phyloP scores from a whole-genome alignment of 2,888 invertebrate species.

The Lamproptera curius region DNA sequence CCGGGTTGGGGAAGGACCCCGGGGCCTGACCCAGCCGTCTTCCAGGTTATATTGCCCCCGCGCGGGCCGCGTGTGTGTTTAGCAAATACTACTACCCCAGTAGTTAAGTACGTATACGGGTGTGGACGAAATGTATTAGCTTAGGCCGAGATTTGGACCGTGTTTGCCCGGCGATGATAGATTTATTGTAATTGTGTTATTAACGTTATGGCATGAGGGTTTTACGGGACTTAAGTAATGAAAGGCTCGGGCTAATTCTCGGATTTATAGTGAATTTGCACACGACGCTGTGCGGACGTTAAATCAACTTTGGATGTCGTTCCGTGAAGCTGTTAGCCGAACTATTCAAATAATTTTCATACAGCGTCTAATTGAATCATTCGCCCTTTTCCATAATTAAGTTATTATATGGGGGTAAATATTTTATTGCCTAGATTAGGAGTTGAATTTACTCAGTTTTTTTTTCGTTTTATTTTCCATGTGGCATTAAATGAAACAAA shows the following conservation, averaged over 20 bases:
- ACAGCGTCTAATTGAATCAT: neutral
- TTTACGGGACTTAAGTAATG: slow-evolving; percentile 77
- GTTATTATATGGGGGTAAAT: no score
- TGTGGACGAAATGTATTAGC: slow-evolving; percentile 78
- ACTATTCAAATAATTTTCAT: slow-evolving; percentile 12
- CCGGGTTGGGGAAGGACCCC: slow-evolving; percentile 70
- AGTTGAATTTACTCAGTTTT: no score
- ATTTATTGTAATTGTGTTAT: slow-evolving; percentile 79
- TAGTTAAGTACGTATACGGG: slow-evolving; percentile 78
- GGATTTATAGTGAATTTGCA: slow-evolving; percentile 70
- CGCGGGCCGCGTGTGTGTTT: slow-evolving; percentile 74
- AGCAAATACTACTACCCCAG: slow-evolving; percentile 73
- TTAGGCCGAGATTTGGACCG: slow-evolving; percentile 77
- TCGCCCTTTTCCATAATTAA: neutral
- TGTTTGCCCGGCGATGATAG: slow-evolving; percentile 77
- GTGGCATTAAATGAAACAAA: no score
- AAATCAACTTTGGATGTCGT: slow-evolving; percentile 13
- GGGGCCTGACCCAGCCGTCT: slow-evolving; percentile 70
- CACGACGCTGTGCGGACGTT: slow-evolving; percentile 46
- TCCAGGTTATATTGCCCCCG: slow-evolving; percentile 74
- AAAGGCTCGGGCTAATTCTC: slow-evolving; percentile 71
- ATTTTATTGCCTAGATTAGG: no score
- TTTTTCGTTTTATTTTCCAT: no score
- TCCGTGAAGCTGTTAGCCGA: slow-evolving; percentile 16
- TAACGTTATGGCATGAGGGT: slow-evolving; percentile 78